These are phyloP conservation scores for Oxytorus armatus DNA, from an alignment of 2,888 invertebrate genomes.

Conservation along the genomic window DNA sequence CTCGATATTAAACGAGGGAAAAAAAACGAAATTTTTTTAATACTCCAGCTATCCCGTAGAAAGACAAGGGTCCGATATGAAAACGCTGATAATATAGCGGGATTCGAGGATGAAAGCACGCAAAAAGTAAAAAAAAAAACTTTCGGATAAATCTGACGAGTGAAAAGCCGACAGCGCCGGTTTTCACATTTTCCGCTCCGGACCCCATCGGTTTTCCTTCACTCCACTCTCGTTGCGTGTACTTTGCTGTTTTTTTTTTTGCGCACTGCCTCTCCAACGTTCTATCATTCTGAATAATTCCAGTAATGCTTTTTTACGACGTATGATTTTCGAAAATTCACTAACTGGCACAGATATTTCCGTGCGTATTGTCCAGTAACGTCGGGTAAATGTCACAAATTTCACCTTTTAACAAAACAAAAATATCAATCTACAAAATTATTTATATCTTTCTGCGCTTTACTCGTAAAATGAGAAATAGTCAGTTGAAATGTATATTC, in stretches of 20 bases:
- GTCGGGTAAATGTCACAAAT: too few relatives aligned
- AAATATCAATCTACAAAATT: too few relatives aligned
- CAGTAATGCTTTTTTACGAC: not conserved
- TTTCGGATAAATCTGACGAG: not conserved
- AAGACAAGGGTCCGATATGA: not conserved
- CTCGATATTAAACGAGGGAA: not conserved
- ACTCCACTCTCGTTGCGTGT: not conserved
- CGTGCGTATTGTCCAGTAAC: too few relatives aligned
- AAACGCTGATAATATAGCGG: not conserved
- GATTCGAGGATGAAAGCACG: not conserved
- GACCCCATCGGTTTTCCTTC: not conserved
- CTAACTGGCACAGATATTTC: too few relatives aligned
- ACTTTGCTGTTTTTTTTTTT: not conserved
- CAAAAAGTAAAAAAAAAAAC: not conserved
- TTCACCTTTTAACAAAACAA: too few relatives aligned
- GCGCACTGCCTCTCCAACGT: not conserved
- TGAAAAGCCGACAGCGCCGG: not conserved
- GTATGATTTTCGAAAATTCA: too few relatives aligned
- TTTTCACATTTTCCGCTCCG: not conserved
- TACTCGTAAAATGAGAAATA: too few relatives aligned
- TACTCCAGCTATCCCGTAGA: not conserved
- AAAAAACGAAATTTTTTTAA: constrained; percentile 3
- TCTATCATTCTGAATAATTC: not conserved
- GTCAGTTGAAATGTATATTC: too few relatives aligned
- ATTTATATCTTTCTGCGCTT: too few relatives aligned